Percentiles rank a stretch among this genome's conserved stretches.
Evolutionary conservation across 2,797 vertebrate species (phyloP).

Genomic region (Rhabdophis nuchalis): DNA sequence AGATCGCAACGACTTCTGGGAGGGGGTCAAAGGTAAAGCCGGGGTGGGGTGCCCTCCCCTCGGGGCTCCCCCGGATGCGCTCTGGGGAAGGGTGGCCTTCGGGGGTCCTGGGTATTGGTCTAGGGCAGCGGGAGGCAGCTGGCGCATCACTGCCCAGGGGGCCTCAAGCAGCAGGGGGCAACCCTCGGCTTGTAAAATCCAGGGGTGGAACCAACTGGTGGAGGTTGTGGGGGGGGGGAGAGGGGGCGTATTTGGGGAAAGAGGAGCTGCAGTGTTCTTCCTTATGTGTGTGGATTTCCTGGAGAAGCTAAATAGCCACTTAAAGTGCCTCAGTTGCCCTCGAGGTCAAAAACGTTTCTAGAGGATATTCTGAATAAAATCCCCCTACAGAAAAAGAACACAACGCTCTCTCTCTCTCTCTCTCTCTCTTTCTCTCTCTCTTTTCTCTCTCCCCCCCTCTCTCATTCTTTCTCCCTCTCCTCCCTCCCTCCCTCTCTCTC

Average conservation of each 20-base stretch:
- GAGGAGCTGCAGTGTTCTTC: neutral
- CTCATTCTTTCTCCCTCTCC: too few relatives aligned
- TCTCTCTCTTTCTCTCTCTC: too few relatives aligned
- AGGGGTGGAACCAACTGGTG: neutral
- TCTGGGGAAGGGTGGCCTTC: neutral
- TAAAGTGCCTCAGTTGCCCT: neutral
- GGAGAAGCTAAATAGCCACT: neutral
- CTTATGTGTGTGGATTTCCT: neutral
- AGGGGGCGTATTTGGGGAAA: neutral
- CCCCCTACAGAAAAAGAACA: neutral
- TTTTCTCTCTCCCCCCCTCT: too few relatives aligned
- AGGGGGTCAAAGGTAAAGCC: slow-evolving; percentile 94
- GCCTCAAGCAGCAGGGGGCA: neutral
- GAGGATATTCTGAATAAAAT: neutral
- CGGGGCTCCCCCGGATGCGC: neutral
- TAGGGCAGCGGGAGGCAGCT: neutral
- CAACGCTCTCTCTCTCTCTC: neutral
- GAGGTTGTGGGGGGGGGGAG: too few relatives aligned
- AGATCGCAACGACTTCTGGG: slow-evolving; percentile 99
- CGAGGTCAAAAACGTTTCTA: neutral
- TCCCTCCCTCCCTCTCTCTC: too few relatives aligned
- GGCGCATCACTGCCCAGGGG: neutral
- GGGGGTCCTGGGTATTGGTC: too few relatives aligned
- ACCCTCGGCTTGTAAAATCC: neutral
- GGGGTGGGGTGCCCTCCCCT: too few relatives aligned